These are phyloP conservation scores for Galaxias olidus DNA, from an alignment of 2,797 vertebrate genomes.

Conservation along the genomic window DNA sequence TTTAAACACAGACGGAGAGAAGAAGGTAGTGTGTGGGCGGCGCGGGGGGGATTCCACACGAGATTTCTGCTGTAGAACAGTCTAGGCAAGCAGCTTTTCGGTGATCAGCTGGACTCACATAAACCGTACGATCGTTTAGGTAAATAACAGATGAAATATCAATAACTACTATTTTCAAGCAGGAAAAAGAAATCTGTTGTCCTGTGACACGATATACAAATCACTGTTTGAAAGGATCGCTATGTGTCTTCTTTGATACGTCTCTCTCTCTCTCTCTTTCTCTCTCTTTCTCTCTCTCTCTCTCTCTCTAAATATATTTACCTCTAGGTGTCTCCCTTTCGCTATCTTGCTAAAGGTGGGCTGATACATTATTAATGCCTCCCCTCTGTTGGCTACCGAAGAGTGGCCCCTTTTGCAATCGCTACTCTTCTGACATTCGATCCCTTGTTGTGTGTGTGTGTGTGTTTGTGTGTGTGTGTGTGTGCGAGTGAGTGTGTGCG, in stretches of 20 bases:
- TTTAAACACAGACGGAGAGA: slow-evolving; percentile 4
- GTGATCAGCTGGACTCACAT: slow-evolving; percentile 43
- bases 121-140: too few species aligned
- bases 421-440: slow-evolving; percentile 46
- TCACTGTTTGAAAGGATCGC: too few species aligned
- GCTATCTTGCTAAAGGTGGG: slow-evolving; percentile 37
- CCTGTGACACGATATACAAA: too few species aligned
- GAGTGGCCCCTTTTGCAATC: slow-evolving; percentile 45
- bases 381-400: slow-evolving; percentile 48
- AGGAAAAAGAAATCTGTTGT: too few species aligned
- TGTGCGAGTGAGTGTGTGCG: slow-evolving; percentile 9
- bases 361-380: slow-evolving; percentile 66
- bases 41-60: slow-evolving; percentile 59
- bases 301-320: slow-evolving; percentile 18
- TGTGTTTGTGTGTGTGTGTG: not conserved
- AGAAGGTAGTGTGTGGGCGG: slow-evolving; percentile 43
- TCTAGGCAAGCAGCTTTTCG: slow-evolving; percentile 40
- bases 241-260: too few species aligned
- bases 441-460: slow-evolving; percentile 29
- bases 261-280: slow-evolving; percentile 2
- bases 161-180: too few species aligned
- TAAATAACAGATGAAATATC: too few species aligned
- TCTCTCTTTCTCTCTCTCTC: slow-evolving; percentile 7
- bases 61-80: slow-evolving; percentile 41
- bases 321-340: slow-evolving; percentile 6